Evolutionary conservation across 2,113 vertebrate genomes (phyloP).

Genomic region (Takifugu bimaculatus): DNA sequence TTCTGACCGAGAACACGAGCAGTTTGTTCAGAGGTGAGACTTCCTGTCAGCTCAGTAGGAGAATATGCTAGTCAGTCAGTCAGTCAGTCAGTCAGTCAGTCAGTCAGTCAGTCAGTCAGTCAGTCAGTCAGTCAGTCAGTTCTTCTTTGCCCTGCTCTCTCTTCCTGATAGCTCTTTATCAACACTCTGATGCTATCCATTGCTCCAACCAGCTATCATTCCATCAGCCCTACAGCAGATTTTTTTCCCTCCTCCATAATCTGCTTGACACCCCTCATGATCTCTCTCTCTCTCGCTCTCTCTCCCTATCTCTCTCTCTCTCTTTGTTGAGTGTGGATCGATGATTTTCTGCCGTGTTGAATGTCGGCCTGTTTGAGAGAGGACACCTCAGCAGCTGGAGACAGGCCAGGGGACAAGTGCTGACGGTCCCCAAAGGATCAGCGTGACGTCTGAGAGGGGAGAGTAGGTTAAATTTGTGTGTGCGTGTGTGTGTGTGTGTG

Average conservation of each 20-base stretch:
- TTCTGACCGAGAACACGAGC: constrained; percentile 15
- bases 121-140: constrained; percentile 27
- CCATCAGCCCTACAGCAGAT: constrained; percentile 40
- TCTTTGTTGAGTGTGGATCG: constrained; percentile 37
- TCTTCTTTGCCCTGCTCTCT: constrained; percentile 21
- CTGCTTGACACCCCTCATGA: background rate
- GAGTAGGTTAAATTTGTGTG: constrained; percentile 23
- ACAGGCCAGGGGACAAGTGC: constrained; percentile 32
- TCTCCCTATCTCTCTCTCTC: background rate
- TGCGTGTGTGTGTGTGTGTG: constrained; percentile 23
- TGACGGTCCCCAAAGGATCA: constrained; percentile 42
- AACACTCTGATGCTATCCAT: constrained; percentile 53
- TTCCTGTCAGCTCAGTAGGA: constrained; percentile 50
- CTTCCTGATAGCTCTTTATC: constrained; percentile 55
- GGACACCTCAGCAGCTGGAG: constrained; percentile 41
- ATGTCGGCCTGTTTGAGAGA: constrained; percentile 59
- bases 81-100: too few species aligned
- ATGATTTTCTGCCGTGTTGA: constrained; percentile 50
- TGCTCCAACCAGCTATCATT: constrained; percentile 38
- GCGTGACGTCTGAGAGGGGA: constrained; percentile 14
- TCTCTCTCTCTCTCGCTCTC: background rate
- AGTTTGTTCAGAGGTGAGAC: constrained; percentile 30
- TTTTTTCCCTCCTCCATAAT: constrained; percentile 25
- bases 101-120: constrained; percentile 30
- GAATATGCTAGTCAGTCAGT: constrained; percentile 32